A percentile compares a stretch with the other conserved stretches of the same genome.
Evolutionary conservation across 2,113 vertebrate species (phyloP).

Genomic region (Pomatorhinus ruficollis): DNA sequence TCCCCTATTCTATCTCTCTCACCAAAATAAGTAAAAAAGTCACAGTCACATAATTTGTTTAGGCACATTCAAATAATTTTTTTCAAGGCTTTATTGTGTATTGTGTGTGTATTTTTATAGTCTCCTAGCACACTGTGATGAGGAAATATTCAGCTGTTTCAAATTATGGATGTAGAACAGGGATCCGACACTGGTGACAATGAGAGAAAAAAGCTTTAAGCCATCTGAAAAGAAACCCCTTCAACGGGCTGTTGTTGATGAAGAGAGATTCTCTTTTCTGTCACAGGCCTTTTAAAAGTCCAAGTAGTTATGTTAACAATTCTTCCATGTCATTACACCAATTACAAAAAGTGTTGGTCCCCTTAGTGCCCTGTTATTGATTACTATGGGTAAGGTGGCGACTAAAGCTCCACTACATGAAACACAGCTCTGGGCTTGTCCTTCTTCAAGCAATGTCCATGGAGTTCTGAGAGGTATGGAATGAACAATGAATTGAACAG

Average conservation of each 20-base stretch:
- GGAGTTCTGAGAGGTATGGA: not conserved
- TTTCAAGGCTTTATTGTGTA: not conserved
- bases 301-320: not conserved
- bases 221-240: not conserved
- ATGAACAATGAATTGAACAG: not conserved
- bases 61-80: not conserved
- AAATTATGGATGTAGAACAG: not conserved
- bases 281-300: not conserved
- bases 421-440: not conserved
- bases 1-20: not conserved
- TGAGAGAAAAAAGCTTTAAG: not conserved
- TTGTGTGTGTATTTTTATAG: not conserved
- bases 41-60: not conserved
- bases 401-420: not conserved
- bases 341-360: not conserved
- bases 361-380: not conserved
- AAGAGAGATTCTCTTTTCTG: not conserved
- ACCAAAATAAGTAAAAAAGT: not conserved
- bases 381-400: not conserved
- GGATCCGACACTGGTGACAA: not conserved
- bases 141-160: not conserved
- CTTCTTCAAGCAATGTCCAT: accelerated
- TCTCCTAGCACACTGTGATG: not conserved
- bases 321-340: not conserved
- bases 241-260: not conserved